A percentile compares a stretch with the other conserved stretches of the same genome.
Conservation (phyloP, 2,888 invertebrate species). For the Aricia artaxerxes region DNA sequence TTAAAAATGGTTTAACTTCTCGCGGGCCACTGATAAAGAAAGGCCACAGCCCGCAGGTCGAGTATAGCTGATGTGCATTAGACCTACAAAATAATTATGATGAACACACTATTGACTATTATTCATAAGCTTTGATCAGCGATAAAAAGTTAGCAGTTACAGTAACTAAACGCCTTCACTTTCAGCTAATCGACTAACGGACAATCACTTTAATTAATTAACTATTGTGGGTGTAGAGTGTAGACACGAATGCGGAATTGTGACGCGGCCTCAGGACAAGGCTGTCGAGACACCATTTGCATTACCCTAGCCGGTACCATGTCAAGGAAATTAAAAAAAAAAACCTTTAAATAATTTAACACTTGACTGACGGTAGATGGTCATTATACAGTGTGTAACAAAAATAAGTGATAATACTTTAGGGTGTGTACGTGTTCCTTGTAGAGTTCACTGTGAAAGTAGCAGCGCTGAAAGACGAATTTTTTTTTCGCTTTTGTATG, state of each 20-base stretch:
- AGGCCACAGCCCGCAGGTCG: too few relatives aligned
- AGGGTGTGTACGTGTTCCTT: too few relatives aligned
- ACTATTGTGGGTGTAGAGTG: not conserved
- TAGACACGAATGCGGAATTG: conserved; percentile 21
- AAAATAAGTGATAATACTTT: too few relatives aligned
- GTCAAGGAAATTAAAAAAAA: not conserved
- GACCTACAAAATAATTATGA: not conserved
- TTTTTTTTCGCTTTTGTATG: too few relatives aligned
- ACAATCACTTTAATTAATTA: not conserved
- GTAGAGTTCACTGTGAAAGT: too few relatives aligned
- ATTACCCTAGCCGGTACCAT: not conserved
- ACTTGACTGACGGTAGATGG: not conserved
- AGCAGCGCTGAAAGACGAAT: too few relatives aligned
- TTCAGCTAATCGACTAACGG: not conserved
- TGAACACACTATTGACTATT: not conserved
- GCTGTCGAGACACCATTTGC: not conserved
- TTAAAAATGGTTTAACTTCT: too few relatives aligned
- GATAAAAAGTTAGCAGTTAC: not conserved
- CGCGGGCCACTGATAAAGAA: too few relatives aligned
- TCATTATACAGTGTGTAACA: too few relatives aligned
- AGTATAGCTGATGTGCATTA: not conserved
- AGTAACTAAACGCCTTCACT: not conserved
- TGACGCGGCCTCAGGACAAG: conserved; percentile 19
- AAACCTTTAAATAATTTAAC: not conserved
- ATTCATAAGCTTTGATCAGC: too few relatives aligned